Base-by-base conservation (phyloP, 2,888 invertebrate species). In the Xestia sexstrigata region DNA sequence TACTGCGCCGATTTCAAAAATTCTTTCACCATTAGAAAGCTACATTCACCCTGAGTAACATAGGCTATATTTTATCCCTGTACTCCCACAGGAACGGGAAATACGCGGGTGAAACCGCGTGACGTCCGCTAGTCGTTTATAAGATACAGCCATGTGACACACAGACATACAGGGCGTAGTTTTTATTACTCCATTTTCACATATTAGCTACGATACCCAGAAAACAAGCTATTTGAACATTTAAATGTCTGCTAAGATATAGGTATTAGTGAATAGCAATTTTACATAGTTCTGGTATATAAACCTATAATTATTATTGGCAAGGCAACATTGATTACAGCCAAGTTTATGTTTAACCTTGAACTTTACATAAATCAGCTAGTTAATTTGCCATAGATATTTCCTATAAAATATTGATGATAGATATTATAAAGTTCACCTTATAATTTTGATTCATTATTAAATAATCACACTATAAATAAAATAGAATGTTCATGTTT, bases 281-380 rank as follows among this genome's bases (percentile, higher is more conserved):
- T 63, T 63, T 39, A 39, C 39, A 39, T 23, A 39, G 4, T 30
- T 26, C 8, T n/a, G 11, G 6, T 11, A 23, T 1, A 39, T 39
- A n/a, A 49, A 63, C 78, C n/a, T 52, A 52, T 66, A 78, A 52
- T 76, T 52, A 78, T 30, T 11, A 39, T 39, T 39, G 6, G 8
- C 39, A 39, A 39, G 49, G 11, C 20, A 49, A 49, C 11, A 11
- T 66, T 35, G 66, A 52, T 42, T 15, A n/a, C 30, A 4, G 5
- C 11, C 42, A 78, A 78, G 30, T 42, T 39, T 47, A 45, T 76
- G 26, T 47, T 4, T 2, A 17, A n/a, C 78, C 78, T 66, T 52
- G 20, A 52, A 66, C n/a, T 30, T 30, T 11, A 49, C 30, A 47
- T 26, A 23, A 39, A 74, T 39, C 17, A 78, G 8, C 30, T 26